Base-by-base conservation (phyloP, 2,888 invertebrate species). In the Sericinus montela region DNA sequence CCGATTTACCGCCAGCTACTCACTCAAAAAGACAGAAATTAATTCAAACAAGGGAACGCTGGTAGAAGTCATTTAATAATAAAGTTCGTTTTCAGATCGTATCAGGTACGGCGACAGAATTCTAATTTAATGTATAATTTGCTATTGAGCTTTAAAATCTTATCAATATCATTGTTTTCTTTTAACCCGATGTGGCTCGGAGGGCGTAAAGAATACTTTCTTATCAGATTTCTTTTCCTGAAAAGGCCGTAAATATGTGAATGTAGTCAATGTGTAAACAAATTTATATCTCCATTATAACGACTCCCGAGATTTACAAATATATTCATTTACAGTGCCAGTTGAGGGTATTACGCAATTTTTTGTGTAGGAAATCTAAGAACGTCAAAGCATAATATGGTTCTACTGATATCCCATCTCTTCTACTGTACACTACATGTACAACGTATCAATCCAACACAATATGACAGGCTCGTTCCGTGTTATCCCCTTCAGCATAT, bases 401-500 rank as follows among this genome's bases (percentile, higher is more conserved):
- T 30, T 41, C 41, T 45, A 19, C 49, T 45, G 40, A 49, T 53
- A 48, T 32, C 43, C 50, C 45, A 16, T 37, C 32, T 6, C 25
- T 10, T 7, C 1, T 11, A 32, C 13, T 35, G 8, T 37, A 30
- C 39, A 50, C 45, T 37, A 30, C 39, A 50, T 43, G 25, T 43
- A 43, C 39, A 42, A 43, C 55, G 56, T 60, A 65, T 64, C 62
- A 58, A 62, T 55, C 54, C 11, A n/a, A 11, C 50, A 76, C 75
- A 77, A 74, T 75, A 78, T 81, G 83, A 82, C 81, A 80, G 75
- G 62, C 67, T 67, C 73, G 65, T 70, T 71, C 65, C 62, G 59
- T 57, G 62, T 64, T 68, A 71, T 72, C 69, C 80, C 79, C 78
- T 64, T 66, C 77, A 72, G 78, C 79, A 80, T 84, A 85, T 88